Evolutionary conservation across 2,888 invertebrate species (phyloP), one percentile per base, ranked within the genome.

Genomic region (Homarus gammarus): DNA sequence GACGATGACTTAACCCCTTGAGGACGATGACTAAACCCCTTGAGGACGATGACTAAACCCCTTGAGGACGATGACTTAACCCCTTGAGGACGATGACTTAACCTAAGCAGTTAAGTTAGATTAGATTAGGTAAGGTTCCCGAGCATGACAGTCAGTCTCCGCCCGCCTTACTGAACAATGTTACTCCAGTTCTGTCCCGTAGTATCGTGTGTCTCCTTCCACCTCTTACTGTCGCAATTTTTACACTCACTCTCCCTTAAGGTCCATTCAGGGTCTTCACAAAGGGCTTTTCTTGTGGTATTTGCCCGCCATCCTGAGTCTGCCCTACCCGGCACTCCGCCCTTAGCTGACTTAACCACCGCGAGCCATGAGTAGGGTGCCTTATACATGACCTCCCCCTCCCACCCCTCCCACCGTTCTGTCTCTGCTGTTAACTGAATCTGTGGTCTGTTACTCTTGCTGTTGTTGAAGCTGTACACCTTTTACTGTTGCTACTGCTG

Each of bases 241-340:
- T 79, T 79, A 15, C 61, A 31, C 79, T 36, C 18, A 61, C 61
- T 10, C 61, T 61, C 79, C 56, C 38, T 27, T 61, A 79, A 27
- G 72, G 51, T 51, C 70, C 83, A 36, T 70, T 72, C 70, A 83
- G 70, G 40, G 83, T 83, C 83, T 36, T 51, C 61, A 83, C 83
- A 72, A 83, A 31, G 83, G 83, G 31, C 72, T 72, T 83, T 83
- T 83, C 44, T 83, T n/a, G 68, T n/a, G 22, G 72, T 83, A 72
- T 83, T 83, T 36, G 72, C 83, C 38, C 31, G 72, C 83, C 83
- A 51, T 72, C 83, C 33, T 64, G 70, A 44, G 51, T 31, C 51
- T 72, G 15, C 70, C 36, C 3, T 27, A 22, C 70, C 51, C 81
- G 27, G n/a, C 83, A 12, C 70, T 64, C 64, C 64, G 27, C 64